These are phyloP conservation scores for Spisula subtruncata DNA, from an alignment of 2,888 invertebrate species.

Conservation along the genomic window DNA sequence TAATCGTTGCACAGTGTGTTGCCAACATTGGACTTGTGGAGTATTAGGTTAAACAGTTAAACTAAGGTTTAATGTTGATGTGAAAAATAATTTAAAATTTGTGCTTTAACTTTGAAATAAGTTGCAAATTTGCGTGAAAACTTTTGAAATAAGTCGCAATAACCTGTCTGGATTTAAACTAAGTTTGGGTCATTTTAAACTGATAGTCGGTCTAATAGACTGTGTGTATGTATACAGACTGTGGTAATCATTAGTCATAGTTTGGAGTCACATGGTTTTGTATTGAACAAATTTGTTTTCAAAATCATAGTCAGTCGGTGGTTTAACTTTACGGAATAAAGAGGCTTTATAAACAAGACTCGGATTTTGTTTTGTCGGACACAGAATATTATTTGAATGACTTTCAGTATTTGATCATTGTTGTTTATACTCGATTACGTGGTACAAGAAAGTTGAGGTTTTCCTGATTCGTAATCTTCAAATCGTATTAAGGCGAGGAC, in stretches of 20 bases:
- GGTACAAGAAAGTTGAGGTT: neutral
- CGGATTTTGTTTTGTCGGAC: neutral
- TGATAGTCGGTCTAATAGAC: neutral
- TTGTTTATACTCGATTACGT: neutral
- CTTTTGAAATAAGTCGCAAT: neutral
- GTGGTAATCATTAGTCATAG: slow-evolving; percentile 15
- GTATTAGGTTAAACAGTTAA: no score
- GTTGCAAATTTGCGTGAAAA: no score
- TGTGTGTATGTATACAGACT: neutral
- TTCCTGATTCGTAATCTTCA: neutral
- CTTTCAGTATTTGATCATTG: neutral
- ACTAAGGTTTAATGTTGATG: neutral
- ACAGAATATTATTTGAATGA: no score
- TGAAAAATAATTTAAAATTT: neutral
- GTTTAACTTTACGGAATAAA: slow-evolving; percentile 13
- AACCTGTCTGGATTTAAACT: no score
- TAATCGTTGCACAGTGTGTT: neutral
- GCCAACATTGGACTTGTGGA: no score
- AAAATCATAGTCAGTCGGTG: neutral
- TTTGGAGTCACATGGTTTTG: slow-evolving; percentile 9
- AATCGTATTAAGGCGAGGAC: neutral
- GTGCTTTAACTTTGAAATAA: slow-evolving; percentile 1
- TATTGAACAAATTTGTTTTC: slow-evolving; percentile 1
- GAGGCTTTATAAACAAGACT: neutral
- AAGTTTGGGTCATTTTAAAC: neutral